These are phyloP conservation scores for Rhyacichthys aspro DNA, from an alignment of 2,797 vertebrate genomes.

Conservation along the genomic window DNA sequence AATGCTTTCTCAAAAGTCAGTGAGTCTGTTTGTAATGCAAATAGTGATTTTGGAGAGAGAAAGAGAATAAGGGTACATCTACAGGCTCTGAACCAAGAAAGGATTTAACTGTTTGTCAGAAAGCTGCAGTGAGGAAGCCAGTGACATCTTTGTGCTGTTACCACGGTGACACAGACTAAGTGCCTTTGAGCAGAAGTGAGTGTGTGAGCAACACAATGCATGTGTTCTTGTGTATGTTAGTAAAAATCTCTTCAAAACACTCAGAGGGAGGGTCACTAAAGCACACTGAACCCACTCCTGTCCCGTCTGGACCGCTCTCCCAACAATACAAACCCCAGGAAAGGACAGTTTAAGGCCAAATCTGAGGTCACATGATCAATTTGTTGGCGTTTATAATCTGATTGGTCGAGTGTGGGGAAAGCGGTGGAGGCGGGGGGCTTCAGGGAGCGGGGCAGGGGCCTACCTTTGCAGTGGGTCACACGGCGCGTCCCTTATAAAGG, in stretches of 20 bases:
- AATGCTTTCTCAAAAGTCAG: slow-evolving; percentile 18
- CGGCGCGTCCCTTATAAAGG: slow-evolving; percentile 96
- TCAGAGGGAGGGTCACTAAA: slow-evolving; percentile 37
- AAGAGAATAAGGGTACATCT: slow-evolving; percentile 38
- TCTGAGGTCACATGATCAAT: too few relatives aligned
- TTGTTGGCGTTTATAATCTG: too few relatives aligned
- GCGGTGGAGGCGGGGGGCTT: slow-evolving; percentile 63
- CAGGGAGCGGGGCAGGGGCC: slow-evolving; percentile 62
- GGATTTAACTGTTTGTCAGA: slow-evolving; percentile 30
- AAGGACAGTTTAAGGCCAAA: too few relatives aligned
- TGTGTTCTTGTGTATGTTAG: slow-evolving; percentile 34
- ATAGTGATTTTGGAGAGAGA: slow-evolving; percentile 37
- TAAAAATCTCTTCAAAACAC: slow-evolving; percentile 39
- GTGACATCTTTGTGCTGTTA: slow-evolving; percentile 63
- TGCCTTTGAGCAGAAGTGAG: slow-evolving; percentile 38
- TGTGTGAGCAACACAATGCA: slow-evolving; percentile 42
- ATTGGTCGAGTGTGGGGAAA: slow-evolving; percentile 76
- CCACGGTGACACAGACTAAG: slow-evolving; percentile 63
- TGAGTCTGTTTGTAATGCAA: slow-evolving; percentile 58
- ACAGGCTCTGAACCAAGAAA: slow-evolving; percentile 38
- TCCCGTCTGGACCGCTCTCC: slow-evolving; percentile 64
- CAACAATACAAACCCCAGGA: slow-evolving; percentile 24
- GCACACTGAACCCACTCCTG: slow-evolving; percentile 46
- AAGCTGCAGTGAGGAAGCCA: slow-evolving; percentile 39
- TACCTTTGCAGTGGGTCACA: slow-evolving; percentile 99